Evolutionary conservation across 2,797 vertebrate genomes (phyloP).

Genomic region (Hydrophis major): DNA sequence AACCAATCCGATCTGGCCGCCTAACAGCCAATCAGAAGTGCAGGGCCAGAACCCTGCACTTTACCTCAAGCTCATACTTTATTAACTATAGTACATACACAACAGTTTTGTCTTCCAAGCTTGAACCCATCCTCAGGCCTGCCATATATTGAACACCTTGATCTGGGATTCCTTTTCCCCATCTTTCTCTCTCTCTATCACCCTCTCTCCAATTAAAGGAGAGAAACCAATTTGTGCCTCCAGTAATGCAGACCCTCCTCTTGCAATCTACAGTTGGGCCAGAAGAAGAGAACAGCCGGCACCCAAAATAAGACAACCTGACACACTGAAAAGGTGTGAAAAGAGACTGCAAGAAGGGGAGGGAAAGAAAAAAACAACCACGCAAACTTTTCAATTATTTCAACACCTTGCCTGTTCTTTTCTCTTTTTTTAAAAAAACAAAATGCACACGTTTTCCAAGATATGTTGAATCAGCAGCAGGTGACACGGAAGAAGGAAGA

Average conservation of each 20-base stretch:
- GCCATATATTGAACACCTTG: no score
- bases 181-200: no score
- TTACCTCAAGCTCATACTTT: no score
- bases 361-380: neutral
- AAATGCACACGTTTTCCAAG: constrained; percentile 66
- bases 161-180: neutral
- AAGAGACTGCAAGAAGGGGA: neutral
- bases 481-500: constrained; percentile 33
- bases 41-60: no score
- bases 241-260: neutral
- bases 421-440: constrained; percentile 50
- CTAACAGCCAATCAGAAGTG: no score
- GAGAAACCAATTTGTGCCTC: neutral
- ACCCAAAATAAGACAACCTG: neutral
- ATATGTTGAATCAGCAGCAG: constrained; percentile 67
- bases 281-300: neutral
- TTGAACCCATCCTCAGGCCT: neutral
- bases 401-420: constrained; percentile 61
- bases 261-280: neutral
- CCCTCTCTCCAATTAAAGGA: neutral
- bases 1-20: no score
- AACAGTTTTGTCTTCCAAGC: no score
- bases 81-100: no score
- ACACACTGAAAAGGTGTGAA: constrained; percentile 5
- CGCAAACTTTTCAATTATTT: constrained; percentile 58